phyloP scores from a whole-genome alignment of 2,888 invertebrate genomes.

The Willowsia nigromaculata region DNA sequence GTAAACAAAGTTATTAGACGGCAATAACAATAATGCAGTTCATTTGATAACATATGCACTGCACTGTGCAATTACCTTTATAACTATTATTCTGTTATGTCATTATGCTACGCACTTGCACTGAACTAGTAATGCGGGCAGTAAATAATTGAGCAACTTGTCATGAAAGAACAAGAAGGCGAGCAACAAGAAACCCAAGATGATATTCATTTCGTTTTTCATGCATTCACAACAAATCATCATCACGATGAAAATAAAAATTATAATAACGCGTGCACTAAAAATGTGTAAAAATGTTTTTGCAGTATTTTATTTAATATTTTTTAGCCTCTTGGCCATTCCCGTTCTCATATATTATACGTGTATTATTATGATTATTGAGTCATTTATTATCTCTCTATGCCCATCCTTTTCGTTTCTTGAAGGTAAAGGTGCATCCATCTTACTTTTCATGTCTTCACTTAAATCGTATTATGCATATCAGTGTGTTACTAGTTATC shows the following conservation, averaged over 20 bases:
- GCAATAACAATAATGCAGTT: neutral
- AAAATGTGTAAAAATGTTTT: slow-evolving; percentile 18
- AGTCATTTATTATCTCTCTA: slow-evolving; percentile 44
- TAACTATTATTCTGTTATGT: neutral
- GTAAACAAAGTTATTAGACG: neutral
- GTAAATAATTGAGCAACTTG: slow-evolving; percentile 29
- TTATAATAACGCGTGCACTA: slow-evolving; percentile 3
- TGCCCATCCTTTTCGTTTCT: neutral
- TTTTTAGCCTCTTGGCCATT: slow-evolving; percentile 25
- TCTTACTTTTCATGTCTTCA: neutral
- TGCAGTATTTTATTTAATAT: slow-evolving; percentile 32
- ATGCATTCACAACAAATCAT: slow-evolving; percentile 20
- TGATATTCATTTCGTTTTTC: slow-evolving; percentile 38
- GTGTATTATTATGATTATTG: slow-evolving; percentile 15
- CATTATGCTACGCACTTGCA: no score
- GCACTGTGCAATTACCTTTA: neutral
- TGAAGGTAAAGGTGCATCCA: slow-evolving; percentile 45
- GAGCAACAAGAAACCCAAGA: neutral
- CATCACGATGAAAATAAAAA: slow-evolving; percentile 10
- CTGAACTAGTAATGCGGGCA: slow-evolving; percentile 5
- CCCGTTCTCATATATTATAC: slow-evolving; percentile 9
- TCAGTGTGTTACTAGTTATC: neutral
- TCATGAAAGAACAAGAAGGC: slow-evolving; percentile 29
- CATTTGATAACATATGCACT: neutral
- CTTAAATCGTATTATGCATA: neutral